Evolutionary conservation across 2,113 vertebrate genomes (phyloP).

Genomic region (Xerus inauris): DNA sequence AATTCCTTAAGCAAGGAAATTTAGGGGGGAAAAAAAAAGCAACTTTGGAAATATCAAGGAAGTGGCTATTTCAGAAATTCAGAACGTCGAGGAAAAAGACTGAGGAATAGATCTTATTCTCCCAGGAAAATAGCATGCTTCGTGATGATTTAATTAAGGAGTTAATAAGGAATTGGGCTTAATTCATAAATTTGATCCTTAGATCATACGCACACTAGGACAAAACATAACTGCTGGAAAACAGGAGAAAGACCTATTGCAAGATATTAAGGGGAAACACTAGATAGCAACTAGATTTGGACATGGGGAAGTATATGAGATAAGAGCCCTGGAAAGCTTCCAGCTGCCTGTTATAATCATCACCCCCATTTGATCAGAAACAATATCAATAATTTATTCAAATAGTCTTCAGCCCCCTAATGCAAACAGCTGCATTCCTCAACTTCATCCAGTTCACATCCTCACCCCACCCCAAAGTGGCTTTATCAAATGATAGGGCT

Average conservation of each 20-base stretch:
- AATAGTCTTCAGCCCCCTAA: not conserved
- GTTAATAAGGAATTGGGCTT: constrained; percentile 58
- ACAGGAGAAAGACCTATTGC: not conserved
- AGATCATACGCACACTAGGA: constrained; percentile 60
- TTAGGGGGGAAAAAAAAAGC: not conserved
- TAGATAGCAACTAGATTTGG: not conserved
- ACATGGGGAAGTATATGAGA: not conserved
- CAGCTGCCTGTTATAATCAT: not conserved
- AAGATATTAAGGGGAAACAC: constrained; percentile 18
- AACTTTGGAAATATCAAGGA: constrained; percentile 42
- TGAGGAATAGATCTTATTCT: constrained; percentile 74
- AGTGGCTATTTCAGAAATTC: constrained; percentile 57
- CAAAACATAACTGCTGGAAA: constrained; percentile 60
- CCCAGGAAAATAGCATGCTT: constrained; percentile 43
- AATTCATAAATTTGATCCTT: constrained; percentile 68
- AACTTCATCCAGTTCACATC: not conserved
- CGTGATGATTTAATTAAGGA: constrained; percentile 80
- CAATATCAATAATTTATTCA: constrained; percentile 33
- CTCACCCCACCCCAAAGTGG: not conserved
- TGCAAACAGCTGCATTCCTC: constrained; percentile 7
- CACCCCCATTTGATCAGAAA: not conserved
- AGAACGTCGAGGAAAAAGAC: constrained; percentile 49
- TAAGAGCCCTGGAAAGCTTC: not conserved
- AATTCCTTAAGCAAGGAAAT: constrained; percentile 48
- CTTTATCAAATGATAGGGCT: not conserved